Conservation (phyloP, 2,797 vertebrate species). For the Danio jaintianensis region DNA sequence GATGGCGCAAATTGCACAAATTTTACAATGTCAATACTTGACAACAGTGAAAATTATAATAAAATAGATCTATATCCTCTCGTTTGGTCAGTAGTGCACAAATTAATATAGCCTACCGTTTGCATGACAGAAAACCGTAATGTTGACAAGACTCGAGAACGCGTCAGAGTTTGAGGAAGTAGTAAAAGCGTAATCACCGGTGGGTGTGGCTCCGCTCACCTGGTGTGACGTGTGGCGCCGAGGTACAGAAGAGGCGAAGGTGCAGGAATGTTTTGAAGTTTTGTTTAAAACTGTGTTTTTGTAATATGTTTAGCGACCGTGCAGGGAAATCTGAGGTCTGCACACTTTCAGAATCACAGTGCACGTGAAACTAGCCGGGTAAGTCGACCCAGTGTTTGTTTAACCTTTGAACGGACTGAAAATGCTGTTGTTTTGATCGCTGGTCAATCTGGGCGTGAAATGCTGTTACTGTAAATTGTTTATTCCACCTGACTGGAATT, state of each 20-base stretch:
- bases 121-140: background rate
- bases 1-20: background rate
- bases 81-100: background rate
- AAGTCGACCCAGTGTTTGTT: background rate
- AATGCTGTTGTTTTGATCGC: background rate
- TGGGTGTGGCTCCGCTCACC: slow-evolving; percentile 68
- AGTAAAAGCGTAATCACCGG: background rate
- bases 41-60: background rate
- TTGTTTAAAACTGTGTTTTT: slow-evolving; percentile 17
- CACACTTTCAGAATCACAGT: background rate
- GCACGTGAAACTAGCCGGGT: background rate
- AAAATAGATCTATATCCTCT: background rate
- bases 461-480: background rate
- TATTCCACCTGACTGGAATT: background rate
- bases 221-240: slow-evolving; percentile 68
- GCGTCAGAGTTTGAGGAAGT: background rate
- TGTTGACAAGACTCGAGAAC: background rate
- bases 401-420: slow-evolving; percentile 4
- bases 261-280: slow-evolving; percentile 53
- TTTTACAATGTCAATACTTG: background rate
- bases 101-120: background rate
- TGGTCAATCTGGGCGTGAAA: background rate
- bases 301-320: background rate
- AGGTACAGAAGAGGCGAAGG: background rate
- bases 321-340: background rate